A percentile compares a stretch with the other conserved stretches of the same genome.
Conservation (phyloP, 2,113 vertebrate genomes). For the Psittacula cyanocephala region DNA sequence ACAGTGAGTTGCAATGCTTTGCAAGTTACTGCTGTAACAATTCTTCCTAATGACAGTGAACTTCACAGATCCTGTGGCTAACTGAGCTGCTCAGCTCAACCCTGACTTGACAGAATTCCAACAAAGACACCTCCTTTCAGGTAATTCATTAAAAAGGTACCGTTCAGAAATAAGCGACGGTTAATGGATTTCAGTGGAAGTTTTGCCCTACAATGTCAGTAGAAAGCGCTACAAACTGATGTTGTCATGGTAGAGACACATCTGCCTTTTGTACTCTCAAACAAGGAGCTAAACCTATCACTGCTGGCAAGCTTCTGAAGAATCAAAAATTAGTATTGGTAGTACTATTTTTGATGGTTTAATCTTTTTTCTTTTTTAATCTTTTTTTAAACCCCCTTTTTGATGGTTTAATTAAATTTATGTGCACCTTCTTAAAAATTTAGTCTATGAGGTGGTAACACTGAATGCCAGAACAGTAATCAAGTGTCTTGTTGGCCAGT, state of each 20-base stretch:
- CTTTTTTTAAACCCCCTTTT: not conserved
- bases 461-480: not conserved
- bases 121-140: not conserved
- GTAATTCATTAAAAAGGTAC: not conserved
- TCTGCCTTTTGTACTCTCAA: not conserved
- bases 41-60: not conserved
- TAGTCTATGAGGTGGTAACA: not conserved
- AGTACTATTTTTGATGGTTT: not conserved
- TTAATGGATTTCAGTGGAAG: not conserved
- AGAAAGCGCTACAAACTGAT: not conserved
- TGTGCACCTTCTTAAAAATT: not conserved
- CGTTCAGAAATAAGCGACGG: not conserved
- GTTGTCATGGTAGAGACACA: not conserved
- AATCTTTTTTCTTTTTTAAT: not conserved
- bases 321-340: not conserved
- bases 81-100: not conserved
- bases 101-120: not conserved
- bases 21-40: not conserved
- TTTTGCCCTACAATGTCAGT: not conserved
- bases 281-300: not conserved
- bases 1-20: not conserved
- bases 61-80: not conserved
- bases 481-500: not conserved
- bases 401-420: not conserved
- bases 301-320: not conserved